Base-by-base conservation (phyloP, 2,797 vertebrate genomes). In the Gymnothorax javanicus region DNA sequence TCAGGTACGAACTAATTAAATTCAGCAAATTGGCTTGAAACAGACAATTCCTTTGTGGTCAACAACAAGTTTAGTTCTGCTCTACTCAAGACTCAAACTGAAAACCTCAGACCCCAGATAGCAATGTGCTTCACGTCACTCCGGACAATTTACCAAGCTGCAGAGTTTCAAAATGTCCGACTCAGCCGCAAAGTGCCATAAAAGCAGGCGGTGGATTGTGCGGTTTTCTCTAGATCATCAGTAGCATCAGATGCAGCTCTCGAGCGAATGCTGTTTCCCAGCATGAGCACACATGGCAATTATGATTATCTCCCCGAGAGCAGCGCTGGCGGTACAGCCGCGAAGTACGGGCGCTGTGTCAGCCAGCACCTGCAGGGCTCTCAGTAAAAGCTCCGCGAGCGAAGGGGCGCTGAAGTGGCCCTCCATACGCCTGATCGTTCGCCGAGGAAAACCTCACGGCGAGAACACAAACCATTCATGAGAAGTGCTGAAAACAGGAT, bases 1-100 rank as follows among this genome's bases (percentile, higher is more conserved):
- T 81, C 52, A 56, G 50, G 54, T 81, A 50, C n/a, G 9, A 81
- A 81, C 52, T 9, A 54, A 81, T 81, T 56, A 81, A 56, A 50
- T 77, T 17, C 73, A 50, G 43, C 73, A 77, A 77, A 81, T 54
- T 81, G 77, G 77, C 52, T 23, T 56, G 77, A 56, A n/a, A 33
- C 77, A 81, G 50, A 56, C 73, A 77, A 77, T 81, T 81, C 54
- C 20, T 54, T 8, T 56, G 52, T 7, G 50, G 20, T 56, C 23
- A 20, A 54, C 23, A n/a, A 69, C 64, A 25, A 50, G 43, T 50
- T 4, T 50, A 77, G 6, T 50, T 50, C 73, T 50, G 73, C 50
- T 81, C 52, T 8, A 54, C 23, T 81, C 50, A 56, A 81, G 50
- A 81, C 77, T 56, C 77, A 20, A 23, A 54, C 52, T 81, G 52